phyloP scores from a whole-genome alignment of 2,113 vertebrate genomes.

The Colistium nudipinnis region DNA sequence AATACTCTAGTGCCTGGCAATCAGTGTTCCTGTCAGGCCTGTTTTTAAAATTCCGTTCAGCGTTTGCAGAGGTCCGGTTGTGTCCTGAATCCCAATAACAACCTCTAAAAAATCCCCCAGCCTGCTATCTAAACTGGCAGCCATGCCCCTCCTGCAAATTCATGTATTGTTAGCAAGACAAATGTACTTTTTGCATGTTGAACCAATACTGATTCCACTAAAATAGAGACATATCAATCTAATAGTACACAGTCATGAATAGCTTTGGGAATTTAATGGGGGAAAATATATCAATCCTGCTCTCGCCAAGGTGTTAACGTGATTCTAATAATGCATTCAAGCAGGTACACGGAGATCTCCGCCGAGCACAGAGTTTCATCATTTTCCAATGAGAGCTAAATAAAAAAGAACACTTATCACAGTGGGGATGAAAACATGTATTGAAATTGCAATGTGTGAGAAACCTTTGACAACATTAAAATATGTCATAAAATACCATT shows the following conservation, averaged over 20 bases:
- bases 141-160: slow-evolving; percentile 30
- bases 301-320: too few species aligned
- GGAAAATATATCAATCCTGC: slow-evolving; percentile 4
- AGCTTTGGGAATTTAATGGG: slow-evolving; percentile 18
- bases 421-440: too few species aligned
- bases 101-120: slow-evolving; percentile 22
- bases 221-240: slow-evolving; percentile 8
- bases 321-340: too few species aligned
- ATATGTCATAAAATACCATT: too few species aligned
- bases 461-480: too few species aligned
- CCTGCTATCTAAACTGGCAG: slow-evolving; percentile 26
- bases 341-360: slow-evolving; percentile 18
- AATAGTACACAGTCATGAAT: background rate
- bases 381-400: slow-evolving; percentile 6
- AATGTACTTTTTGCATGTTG: background rate
- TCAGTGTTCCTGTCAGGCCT: slow-evolving; percentile 40
- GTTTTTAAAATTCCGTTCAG: slow-evolving; percentile 54
- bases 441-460: too few species aligned
- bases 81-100: slow-evolving; percentile 57
- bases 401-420: too few species aligned
- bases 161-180: slow-evolving; percentile 17
- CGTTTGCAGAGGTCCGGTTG: slow-evolving; percentile 40
- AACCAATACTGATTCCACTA: background rate
- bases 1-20: slow-evolving; percentile 24
- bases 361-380: background rate